phyloP scores from a whole-genome alignment of 2,888 invertebrate species.

The Athrips mouffetella region DNA sequence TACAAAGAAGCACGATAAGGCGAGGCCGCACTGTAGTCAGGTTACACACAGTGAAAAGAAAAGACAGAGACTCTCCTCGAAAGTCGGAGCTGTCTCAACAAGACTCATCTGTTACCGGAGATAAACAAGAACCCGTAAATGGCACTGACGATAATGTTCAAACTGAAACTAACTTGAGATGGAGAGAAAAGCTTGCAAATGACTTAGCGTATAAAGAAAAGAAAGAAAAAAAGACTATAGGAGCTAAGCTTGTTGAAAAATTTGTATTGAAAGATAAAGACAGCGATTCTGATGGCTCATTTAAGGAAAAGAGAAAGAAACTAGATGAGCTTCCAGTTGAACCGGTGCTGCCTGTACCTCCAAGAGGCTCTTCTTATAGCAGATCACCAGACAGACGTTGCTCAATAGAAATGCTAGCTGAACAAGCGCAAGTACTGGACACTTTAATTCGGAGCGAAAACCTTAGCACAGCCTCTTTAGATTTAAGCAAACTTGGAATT shows the following conservation, averaged over 20 bases:
- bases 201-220: slow-evolving; percentile 72
- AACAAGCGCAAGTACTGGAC: slow-evolving; percentile 75
- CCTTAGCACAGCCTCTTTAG: slow-evolving; percentile 63
- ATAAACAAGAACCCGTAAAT: background rate
- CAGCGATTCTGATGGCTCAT: slow-evolving; percentile 33
- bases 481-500: slow-evolving; percentile 66
- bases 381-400: slow-evolving; percentile 69
- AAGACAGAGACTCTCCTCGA: slow-evolving; percentile 69
- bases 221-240: slow-evolving; percentile 82
- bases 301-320: slow-evolving; percentile 19
- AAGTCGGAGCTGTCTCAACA: slow-evolving; percentile 38
- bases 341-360: slow-evolving; percentile 25
- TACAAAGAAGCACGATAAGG: slow-evolving; percentile 79
- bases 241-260: slow-evolving; percentile 87
- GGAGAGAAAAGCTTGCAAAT: slow-evolving; percentile 82
- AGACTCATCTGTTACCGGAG: slow-evolving; percentile 2
- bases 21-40: slow-evolving; percentile 86
- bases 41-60: slow-evolving; percentile 81
- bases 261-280: slow-evolving; percentile 82
- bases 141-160: background rate
- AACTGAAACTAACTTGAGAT: slow-evolving; percentile 41
- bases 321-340: slow-evolving; percentile 19
- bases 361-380: slow-evolving; percentile 26
- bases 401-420: slow-evolving; percentile 77
- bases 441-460: slow-evolving; percentile 75